Conservation (phyloP, 2,113 vertebrate genomes). For the Laticauda colubrina region DNA sequence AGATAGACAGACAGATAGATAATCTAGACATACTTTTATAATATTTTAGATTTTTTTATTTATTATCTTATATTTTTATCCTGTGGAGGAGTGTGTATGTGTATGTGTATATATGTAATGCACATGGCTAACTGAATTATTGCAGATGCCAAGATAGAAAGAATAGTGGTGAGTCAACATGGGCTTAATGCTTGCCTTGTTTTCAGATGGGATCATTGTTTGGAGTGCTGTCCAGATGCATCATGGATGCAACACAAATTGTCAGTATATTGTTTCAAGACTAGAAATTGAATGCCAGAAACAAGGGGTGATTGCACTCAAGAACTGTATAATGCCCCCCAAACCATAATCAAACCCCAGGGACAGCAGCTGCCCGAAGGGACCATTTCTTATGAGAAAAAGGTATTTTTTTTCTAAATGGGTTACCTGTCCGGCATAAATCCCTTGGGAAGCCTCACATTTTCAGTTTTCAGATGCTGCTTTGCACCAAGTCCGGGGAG, state of each 20-base stretch:
- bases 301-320: neutral
- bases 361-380: neutral
- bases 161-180: neutral
- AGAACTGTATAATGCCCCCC: neutral
- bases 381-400: neutral
- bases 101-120: neutral
- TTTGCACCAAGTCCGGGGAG: slow-evolving; percentile 1
- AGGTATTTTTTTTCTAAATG: no score
- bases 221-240: neutral
- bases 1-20: no score
- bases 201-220: neutral
- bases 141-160: neutral
- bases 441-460: neutral
- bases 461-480: neutral
- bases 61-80: no score
- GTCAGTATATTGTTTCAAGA: neutral
- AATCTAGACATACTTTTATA: no score
- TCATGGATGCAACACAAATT: neutral
- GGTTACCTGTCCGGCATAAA: neutral
- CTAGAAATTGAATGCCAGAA: neutral
- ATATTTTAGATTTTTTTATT: no score
- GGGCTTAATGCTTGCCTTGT: neutral
- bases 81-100: no score
- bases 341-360: neutral
- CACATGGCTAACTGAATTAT: neutral